Evolutionary conservation across 1,140 invertebrate genomes (phyloP).

Genomic region (Drosophila melanica): DNA sequence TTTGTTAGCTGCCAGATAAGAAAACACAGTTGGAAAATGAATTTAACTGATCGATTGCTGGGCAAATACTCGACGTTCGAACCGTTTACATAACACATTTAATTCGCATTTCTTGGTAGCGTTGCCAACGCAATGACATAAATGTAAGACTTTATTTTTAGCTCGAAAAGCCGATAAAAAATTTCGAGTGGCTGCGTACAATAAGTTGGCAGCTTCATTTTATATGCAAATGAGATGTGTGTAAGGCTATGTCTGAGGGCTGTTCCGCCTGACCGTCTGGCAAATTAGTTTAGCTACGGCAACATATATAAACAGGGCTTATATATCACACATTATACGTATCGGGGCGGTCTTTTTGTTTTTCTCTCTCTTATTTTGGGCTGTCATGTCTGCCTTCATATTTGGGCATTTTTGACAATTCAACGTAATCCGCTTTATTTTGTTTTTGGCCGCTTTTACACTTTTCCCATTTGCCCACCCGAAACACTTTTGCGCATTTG

Average conservation of each 20-base stretch:
- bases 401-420: slow-evolving; percentile 41
- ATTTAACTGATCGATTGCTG: slow-evolving; percentile 50
- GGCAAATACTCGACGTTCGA: slow-evolving; percentile 23
- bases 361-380: neutral
- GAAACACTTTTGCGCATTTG: slow-evolving; percentile 34
- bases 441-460: slow-evolving; percentile 35
- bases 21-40: slow-evolving; percentile 26
- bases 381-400: slow-evolving; percentile 51
- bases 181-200: slow-evolving; percentile 66
- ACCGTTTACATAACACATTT: slow-evolving; percentile 17
- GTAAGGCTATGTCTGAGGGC: neutral
- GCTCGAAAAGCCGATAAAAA: slow-evolving; percentile 15
- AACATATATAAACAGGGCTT: slow-evolving; percentile 57
- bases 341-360: slow-evolving; percentile 26
- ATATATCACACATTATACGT: slow-evolving; percentile 65
- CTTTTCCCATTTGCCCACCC: slow-evolving; percentile 11
- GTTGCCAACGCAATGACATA: slow-evolving; percentile 19
- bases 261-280: slow-evolving; percentile 9
- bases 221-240: slow-evolving; percentile 70
- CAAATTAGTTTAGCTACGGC: slow-evolving; percentile 62
- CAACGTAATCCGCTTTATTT: slow-evolving; percentile 65
- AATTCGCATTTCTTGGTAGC: slow-evolving; percentile 13
- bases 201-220: slow-evolving; percentile 67
- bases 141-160: slow-evolving; percentile 27
- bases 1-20: slow-evolving; percentile 10